Base-by-base conservation (phyloP, 2,888 invertebrate species). In the Lasius fuliginosus region DNA sequence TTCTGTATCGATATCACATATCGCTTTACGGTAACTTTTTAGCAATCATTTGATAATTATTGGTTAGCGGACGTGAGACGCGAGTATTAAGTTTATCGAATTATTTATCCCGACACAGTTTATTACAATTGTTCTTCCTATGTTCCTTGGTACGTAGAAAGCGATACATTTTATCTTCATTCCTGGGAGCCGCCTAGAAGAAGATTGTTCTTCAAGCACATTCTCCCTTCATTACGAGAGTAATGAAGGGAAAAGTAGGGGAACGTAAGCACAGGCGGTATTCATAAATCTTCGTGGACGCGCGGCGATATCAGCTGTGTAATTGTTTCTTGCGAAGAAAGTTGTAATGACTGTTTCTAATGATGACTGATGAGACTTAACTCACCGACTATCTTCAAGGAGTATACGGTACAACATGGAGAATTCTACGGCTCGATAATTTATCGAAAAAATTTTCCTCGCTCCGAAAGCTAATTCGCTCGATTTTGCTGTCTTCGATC, bases 161-260 rank as follows among this genome's bases (percentile, higher is more conserved):
- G 53, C 18, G 6, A 5, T 42, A n/a, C 30, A 58, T 42, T 56
- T 11, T 71, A 58, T 69, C 71, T 58, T 71, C 71, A 23, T 79
- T 71, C 42, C 27, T 36, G 18, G 65, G 18, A 67, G 8, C 27
- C 49, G 49, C 27, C 82, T 33, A 67, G 60, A 68, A 86, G 84
- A 68, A 77, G 73, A 87, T 87, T 67, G 67, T 67, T n/a, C n/a
- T 30, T 40, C 77, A 53, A 85, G 56, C 42, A 49, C 83, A 83
- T 79, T 84, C 79, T 69, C 58, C 71, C 58, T 79, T 79, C 79
- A 58, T 79, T 46, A 36, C 36, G 30, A 3, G 30, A 79, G 74
- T 65, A 79, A 84, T 60, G 65, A 84, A 82, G 81, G 36, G 23
- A 83, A 83, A 79, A 83, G 49, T 58, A 46, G 64, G 62, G 33